These are phyloP conservation scores for Andrena flavipes DNA, from an alignment of 2,888 invertebrate genomes.

Conservation along the genomic window DNA sequence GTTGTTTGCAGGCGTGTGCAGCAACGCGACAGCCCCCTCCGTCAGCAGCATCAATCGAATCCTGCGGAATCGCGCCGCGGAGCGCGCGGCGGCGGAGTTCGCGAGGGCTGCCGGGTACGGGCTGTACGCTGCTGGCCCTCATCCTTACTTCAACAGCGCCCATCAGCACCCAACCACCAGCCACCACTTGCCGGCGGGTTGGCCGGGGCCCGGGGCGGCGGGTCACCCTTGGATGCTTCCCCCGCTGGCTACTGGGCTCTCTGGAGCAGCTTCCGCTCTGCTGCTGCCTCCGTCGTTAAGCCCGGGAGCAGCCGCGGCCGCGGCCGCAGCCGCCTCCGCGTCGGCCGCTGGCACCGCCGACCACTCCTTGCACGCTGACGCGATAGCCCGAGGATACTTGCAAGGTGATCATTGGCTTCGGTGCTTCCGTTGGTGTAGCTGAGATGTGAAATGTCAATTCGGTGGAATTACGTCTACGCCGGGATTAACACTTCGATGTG, in stretches of 20 bases:
- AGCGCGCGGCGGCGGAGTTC: constrained; percentile 97
- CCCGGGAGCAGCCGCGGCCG: constrained; percentile 86
- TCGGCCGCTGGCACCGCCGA: constrained; percentile 85
- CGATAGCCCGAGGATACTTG: constrained; percentile 81
- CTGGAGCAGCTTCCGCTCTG: constrained; percentile 86
- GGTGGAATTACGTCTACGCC: background rate
- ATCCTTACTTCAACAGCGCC: constrained; percentile 88
- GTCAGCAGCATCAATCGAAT: constrained; percentile 99
- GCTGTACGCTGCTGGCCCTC: constrained; percentile 88
- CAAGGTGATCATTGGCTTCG: constrained; percentile 75
- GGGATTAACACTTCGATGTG: too few relatives aligned
- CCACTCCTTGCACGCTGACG: constrained; percentile 86
- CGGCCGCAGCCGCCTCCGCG: constrained; percentile 86
- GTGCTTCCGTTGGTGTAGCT: background rate
- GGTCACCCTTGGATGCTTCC: constrained; percentile 82
- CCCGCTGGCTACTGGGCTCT: constrained; percentile 80
- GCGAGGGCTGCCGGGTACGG: constrained; percentile 96
- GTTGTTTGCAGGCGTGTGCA: constrained; percentile 92
- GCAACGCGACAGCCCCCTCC: constrained; percentile 97
- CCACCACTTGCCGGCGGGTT: constrained; percentile 88
- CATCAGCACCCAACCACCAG: constrained; percentile 86
- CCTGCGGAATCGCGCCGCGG: constrained; percentile 97
- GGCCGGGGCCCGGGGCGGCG: constrained; percentile 87
- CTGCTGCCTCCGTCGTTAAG: constrained; percentile 85
- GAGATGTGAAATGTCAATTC: background rate